Evolutionary conservation across 2,113 vertebrate species (phyloP).

Genomic region (Lamprotornis superbus): DNA sequence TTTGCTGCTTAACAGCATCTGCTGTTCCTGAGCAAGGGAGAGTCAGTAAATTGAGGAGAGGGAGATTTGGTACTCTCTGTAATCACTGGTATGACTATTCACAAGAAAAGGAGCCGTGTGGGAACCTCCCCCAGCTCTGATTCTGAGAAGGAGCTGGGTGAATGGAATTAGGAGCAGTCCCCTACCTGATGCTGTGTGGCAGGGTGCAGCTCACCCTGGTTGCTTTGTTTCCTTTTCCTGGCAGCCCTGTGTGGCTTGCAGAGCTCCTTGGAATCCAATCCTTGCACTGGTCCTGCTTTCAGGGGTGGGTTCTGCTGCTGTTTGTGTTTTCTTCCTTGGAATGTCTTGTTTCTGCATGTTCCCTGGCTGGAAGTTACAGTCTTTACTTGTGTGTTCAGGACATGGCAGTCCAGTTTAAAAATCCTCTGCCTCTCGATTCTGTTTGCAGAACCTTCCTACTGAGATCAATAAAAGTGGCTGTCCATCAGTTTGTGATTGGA

Average conservation of each 20-base stretch:
- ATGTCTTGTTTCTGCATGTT: neutral
- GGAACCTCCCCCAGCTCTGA: neutral
- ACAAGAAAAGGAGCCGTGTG: neutral
- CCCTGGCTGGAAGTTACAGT: fast-evolving
- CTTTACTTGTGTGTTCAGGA: neutral
- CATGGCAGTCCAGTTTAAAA: neutral
- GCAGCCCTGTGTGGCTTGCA: neutral
- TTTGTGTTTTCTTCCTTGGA: neutral
- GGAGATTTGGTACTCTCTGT: neutral
- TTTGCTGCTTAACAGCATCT: constrained; percentile 1
- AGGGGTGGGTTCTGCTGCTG: neutral
- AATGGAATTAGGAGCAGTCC: neutral
- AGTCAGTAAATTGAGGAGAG: neutral
- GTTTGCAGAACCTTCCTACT: neutral
- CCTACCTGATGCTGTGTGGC: neutral
- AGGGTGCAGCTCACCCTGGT: fast-evolving
- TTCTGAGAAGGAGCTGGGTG: neutral
- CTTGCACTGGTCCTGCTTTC: neutral
- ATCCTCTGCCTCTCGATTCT: neutral
- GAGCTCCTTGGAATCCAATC: neutral
- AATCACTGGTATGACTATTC: neutral
- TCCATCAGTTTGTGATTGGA: neutral
- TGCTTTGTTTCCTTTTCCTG: neutral
- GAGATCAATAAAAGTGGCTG: neutral
- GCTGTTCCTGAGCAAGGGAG: neutral